Conservation (phyloP, 2,888 invertebrate species). For the Ganaspis brasiliensis region DNA sequence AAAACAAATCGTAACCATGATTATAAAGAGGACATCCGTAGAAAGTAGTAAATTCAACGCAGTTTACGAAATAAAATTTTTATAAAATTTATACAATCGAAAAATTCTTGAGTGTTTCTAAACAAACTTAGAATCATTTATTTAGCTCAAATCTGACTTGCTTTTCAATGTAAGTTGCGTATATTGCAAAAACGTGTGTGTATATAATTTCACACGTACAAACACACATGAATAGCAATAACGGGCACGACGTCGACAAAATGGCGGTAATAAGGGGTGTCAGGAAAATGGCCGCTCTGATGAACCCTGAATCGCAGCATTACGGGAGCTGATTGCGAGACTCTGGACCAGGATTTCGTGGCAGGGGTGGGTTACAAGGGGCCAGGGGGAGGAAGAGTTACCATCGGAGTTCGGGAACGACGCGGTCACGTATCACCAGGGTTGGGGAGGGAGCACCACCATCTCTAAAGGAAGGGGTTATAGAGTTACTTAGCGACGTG, state of each 20-base stretch:
- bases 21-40: too few relatives aligned
- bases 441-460: slow-evolving; percentile 56
- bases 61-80: too few relatives aligned
- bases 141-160: too few relatives aligned
- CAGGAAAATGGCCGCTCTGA: slow-evolving; percentile 76
- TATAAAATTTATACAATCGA: too few relatives aligned
- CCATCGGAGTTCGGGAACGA: slow-evolving; percentile 59
- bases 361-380: slow-evolving; percentile 47
- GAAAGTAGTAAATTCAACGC: too few relatives aligned
- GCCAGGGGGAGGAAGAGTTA: slow-evolving; percentile 50
- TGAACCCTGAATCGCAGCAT: slow-evolving; percentile 77
- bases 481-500: slow-evolving; percentile 71
- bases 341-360: slow-evolving; percentile 63
- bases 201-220: slow-evolving; percentile 38
- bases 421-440: slow-evolving; percentile 64
- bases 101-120: too few relatives aligned
- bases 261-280: slow-evolving; percentile 78
- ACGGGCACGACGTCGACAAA: slow-evolving; percentile 68
- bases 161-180: slow-evolving; percentile 9
- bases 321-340: slow-evolving; percentile 76
- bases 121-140: too few relatives aligned
- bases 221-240: slow-evolving; percentile 48
- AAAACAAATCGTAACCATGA: too few relatives aligned
- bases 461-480: slow-evolving; percentile 62
- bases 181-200: neutral